Evolutionary conservation across 2,888 invertebrate species (phyloP).

Genomic region (Nemapogon koenigi): DNA sequence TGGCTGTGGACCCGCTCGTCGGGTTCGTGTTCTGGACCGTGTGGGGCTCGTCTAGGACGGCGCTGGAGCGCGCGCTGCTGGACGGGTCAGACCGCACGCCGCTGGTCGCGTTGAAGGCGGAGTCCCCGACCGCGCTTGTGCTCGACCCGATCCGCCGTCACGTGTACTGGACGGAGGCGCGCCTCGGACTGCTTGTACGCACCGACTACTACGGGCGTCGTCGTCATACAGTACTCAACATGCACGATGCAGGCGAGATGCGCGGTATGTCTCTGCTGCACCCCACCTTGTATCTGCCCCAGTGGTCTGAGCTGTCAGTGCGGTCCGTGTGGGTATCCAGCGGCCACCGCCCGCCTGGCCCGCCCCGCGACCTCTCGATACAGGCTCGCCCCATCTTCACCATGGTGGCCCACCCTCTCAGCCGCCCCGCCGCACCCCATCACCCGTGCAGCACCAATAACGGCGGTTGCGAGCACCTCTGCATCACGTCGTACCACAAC

Average conservation of each 20-base stretch:
- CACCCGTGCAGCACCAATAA: constrained; percentile 73
- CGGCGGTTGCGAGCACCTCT: constrained; percentile 79
- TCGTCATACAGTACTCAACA: constrained; percentile 31
- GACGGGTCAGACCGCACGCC: constrained; percentile 69
- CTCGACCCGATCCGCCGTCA: constrained; percentile 74
- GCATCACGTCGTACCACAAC: constrained; percentile 73
- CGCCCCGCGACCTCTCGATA: too few relatives aligned
- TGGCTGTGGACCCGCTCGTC: constrained; percentile 78
- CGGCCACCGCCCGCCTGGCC: too few relatives aligned
- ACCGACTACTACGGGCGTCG: constrained; percentile 77
- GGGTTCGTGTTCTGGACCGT: constrained; percentile 74
- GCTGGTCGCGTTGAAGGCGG: constrained; percentile 73
- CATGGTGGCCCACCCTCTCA: too few relatives aligned
- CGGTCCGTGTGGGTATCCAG: too few relatives aligned
- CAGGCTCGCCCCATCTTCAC: too few relatives aligned
- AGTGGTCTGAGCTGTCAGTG: too few relatives aligned
- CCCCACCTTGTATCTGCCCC: background rate
- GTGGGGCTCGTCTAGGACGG: constrained; percentile 68
- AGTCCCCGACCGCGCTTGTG: constrained; percentile 77
- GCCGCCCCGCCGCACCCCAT: too few relatives aligned
- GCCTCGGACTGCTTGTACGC: constrained; percentile 79
- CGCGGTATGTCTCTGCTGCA: background rate
- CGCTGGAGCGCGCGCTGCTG: constrained; percentile 69
- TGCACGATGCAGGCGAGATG: background rate
- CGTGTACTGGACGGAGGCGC: constrained; percentile 83